Conservation (phyloP, 1,140 invertebrate species). For the Heterodera schachtii region DNA sequence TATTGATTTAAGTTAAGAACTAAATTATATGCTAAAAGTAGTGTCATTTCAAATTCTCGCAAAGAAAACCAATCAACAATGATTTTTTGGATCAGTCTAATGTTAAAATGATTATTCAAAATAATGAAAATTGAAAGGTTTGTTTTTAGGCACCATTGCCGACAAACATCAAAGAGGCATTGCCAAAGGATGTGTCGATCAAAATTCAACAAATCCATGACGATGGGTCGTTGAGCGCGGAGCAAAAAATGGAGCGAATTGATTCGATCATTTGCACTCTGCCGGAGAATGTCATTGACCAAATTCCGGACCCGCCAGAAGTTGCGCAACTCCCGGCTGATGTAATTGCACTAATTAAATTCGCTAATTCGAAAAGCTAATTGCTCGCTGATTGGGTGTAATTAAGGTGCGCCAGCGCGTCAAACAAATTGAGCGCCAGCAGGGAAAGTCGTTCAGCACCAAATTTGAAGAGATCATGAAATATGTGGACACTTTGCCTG, state of each 20-base stretch:
- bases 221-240: neutral
- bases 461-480: neutral
- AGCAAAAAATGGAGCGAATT: neutral
- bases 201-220: neutral
- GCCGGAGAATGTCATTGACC: neutral
- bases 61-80: too few species aligned
- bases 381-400: neutral
- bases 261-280: neutral
- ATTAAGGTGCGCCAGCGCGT: neutral
- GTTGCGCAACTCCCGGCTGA: neutral
- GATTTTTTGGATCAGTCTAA: too few species aligned
- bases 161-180: neutral
- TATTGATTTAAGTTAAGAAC: too few species aligned
- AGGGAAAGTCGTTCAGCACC: neutral
- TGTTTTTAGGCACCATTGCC: neutral
- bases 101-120: neutral
- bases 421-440: neutral
- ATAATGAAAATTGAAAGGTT: neutral
- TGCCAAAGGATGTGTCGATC: neutral
- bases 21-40: too few species aligned
- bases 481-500: conserved; percentile 1
- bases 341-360: neutral
- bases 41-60: too few species aligned
- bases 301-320: neutral
- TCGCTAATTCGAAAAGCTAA: too few species aligned